Percentiles rank a stretch among this genome's conserved stretches.
Conservation (phyloP, 2,113 vertebrate species). For the Leuciscus idus region DNA sequence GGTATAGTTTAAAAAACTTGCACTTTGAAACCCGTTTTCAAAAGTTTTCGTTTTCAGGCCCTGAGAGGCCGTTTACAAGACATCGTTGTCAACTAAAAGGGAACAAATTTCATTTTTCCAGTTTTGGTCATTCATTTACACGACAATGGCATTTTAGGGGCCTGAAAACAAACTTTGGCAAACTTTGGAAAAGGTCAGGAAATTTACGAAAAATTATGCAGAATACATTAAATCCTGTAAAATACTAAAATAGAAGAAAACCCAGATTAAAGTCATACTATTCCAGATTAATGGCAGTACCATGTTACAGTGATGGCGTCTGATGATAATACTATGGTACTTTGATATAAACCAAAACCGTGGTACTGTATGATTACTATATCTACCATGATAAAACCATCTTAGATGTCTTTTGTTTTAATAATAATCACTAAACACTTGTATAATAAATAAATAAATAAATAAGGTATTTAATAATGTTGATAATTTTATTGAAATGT, state of each 20-base stretch:
- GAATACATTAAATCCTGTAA: not conserved
- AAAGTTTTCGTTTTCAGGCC: too few species aligned
- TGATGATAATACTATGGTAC: not conserved
- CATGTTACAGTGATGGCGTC: not conserved
- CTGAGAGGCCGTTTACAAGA: too few species aligned
- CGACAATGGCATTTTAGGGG: too few species aligned
- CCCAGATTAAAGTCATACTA: not conserved
- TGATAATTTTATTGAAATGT: not conserved
- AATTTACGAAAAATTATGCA: not conserved
- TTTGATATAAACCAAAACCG: not conserved
- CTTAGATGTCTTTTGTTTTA: not conserved
- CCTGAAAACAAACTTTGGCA: too few species aligned
- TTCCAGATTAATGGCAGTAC: not conserved
- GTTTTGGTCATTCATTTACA: too few species aligned
- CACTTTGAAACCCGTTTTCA: too few species aligned
- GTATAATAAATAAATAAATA: not conserved
- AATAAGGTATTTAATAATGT: not conserved
- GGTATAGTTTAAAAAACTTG: too few species aligned
- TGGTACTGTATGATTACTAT: not conserved
- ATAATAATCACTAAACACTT: not conserved
- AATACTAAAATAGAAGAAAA: not conserved
- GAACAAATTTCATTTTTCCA: too few species aligned
- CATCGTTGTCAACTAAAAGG: too few species aligned
- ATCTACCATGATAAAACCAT: not conserved
- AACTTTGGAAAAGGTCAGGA: not conserved